Base-by-base conservation (phyloP, 1,140 invertebrate species). In the Dermatophagoides farinae region DNA sequence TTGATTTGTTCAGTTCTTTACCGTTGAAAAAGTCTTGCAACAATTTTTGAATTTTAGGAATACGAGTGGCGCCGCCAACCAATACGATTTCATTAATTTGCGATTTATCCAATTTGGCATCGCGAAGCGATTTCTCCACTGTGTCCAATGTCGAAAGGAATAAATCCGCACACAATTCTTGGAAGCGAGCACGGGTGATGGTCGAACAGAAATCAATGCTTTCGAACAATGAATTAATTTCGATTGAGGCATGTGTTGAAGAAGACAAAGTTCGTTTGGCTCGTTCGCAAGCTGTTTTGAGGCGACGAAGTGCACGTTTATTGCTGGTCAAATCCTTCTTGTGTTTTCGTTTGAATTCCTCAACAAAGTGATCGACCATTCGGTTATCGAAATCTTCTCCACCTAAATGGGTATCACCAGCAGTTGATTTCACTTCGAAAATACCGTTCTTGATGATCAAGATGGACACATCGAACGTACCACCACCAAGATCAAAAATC, bases 371-470 rank as follows among this genome's bases (percentile, higher is more conserved):
- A 68, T 87, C 89, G 22, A 97, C 89, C 81, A 97, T 85, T 44
- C 90, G 77, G 71, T 89, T 87, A 71, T 95, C 90, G 68, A 97
- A 97, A 75, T 97, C 93, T 76, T 97, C 91, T 64, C 93, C 93
- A 69, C 93, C 93, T 72, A 97, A 79, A 72, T 97, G 91, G 64
- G 93, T 97, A 71, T 97, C 91, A 66, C 92, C 92, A 68, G 88
- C 88, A 18, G 91, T 97, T 10, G 91, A 88, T 72, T 91, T 93
- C 16, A 96, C 91, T 74, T 95, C 91, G 67, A 80, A 79, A 70
- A 95, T 89, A 67, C 90, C 90, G 73, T 93, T 88, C 70, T 91
- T 88, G 72, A 95, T 93, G 63, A 86, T 89, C 63, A 96, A 75
- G 69, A 96, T 88, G 37, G 89, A 93, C 11, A 96, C 89, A 77